Evolutionary conservation across 1,140 invertebrate species (phyloP).

Genomic region (Lepidurus apus): DNA sequence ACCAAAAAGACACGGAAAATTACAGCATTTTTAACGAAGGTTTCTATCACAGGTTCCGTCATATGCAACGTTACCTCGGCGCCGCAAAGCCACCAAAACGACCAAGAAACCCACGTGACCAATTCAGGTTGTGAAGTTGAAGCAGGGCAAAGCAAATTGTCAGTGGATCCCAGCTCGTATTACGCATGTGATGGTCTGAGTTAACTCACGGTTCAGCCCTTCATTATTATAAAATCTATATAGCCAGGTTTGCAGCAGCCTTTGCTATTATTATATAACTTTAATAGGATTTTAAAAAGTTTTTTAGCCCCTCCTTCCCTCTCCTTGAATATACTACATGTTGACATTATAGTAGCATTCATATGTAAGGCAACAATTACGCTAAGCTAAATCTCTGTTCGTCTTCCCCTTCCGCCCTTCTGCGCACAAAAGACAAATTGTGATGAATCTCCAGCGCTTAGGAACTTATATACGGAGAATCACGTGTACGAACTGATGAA

Average conservation of each 20-base stretch:
- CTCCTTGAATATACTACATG: neutral
- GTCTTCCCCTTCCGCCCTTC: neutral
- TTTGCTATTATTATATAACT: neutral
- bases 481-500: too few relatives aligned
- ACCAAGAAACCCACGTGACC: constrained; percentile 36
- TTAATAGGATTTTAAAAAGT: neutral
- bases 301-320: neutral
- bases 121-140: constrained; percentile 9
- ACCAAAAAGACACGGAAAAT: too few relatives aligned
- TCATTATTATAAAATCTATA: neutral
- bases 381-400: neutral
- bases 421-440: constrained; percentile 8
- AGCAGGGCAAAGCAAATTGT: constrained; percentile 7
- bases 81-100: constrained; percentile 51
- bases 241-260: neutral
- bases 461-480: neutral
- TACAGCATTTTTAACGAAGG: neutral
- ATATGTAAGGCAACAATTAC: neutral
- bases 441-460: constrained; percentile 1
- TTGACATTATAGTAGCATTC: constrained; percentile 7
- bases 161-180: neutral
- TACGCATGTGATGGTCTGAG: neutral
- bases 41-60: constrained; percentile 51
- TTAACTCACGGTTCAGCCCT: neutral
- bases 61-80: constrained; percentile 54